Evolutionary conservation across 2,888 invertebrate genomes (phyloP).

Genomic region (Ametastegia equiseti): DNA sequence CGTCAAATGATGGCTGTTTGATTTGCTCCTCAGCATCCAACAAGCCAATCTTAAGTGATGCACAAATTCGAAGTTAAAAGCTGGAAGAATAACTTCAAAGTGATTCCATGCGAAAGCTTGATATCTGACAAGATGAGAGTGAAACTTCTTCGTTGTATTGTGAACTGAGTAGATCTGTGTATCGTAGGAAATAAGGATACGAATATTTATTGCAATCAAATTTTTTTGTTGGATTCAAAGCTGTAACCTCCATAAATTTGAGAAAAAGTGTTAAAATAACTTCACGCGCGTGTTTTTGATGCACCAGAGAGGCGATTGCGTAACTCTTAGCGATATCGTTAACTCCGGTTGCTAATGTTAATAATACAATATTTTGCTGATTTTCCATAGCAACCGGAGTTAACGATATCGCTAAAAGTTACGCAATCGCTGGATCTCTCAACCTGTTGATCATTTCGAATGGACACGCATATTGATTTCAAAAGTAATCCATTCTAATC

Average conservation of each 20-base stretch:
- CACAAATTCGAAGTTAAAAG: not conserved
- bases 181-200: not conserved
- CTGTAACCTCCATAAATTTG: not conserved
- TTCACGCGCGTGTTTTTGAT: no score
- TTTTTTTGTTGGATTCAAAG: not conserved
- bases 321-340: no score
- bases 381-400: no score
- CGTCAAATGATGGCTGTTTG: not conserved
- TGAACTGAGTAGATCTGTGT: not conserved
- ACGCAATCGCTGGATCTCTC: no score
- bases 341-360: no score
- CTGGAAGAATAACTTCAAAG: not conserved
- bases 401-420: no score
- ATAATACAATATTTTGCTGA: no score
- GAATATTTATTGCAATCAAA: not conserved
- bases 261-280: no score
- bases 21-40: not conserved
- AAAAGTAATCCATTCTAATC: no score
- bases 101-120: not conserved
- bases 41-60: not conserved
- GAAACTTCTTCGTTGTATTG: not conserved
- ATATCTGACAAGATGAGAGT: not conserved
- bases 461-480: no score
- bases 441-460: no score
- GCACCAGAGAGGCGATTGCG: no score